phyloP scores from a whole-genome alignment of 2,113 vertebrate genomes.

The Ceyx cyanopectus region DNA sequence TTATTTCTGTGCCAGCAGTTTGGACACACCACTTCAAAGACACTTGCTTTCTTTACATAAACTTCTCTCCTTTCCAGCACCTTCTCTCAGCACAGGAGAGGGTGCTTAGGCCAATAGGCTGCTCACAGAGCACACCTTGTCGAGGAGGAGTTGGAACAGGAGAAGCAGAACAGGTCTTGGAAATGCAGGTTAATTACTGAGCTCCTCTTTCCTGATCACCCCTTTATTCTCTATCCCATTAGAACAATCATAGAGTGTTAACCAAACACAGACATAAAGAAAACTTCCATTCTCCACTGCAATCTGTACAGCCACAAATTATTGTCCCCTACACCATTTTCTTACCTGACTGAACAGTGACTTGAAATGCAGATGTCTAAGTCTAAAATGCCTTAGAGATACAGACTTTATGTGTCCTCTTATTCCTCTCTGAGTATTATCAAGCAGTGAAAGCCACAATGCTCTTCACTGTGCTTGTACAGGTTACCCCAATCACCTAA shows the following conservation, averaged over 20 bases:
- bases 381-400: not conserved
- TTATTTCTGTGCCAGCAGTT: slow-evolving; percentile 71
- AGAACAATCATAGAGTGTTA: not conserved
- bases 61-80: not conserved
- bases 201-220: not conserved
- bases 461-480: not conserved
- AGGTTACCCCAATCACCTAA: not conserved
- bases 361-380: not conserved
- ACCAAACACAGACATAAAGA: not conserved
- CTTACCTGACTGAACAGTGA: not conserved
- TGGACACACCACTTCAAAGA: slow-evolving; percentile 45
- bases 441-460: not conserved
- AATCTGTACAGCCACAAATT: not conserved
- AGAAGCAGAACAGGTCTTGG: not conserved
- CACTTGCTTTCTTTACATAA: slow-evolving; percentile 56
- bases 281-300: not conserved
- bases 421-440: not conserved
- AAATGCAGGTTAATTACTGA: not conserved
- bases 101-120: not conserved
- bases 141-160: not conserved
- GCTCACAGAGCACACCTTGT: not conserved
- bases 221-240: not conserved
- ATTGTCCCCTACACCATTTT: not conserved
- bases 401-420: not conserved
- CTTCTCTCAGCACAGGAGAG: not conserved